Evolutionary conservation across 2,888 invertebrate species (phyloP), one percentile per base, ranked within the genome.

Genomic region (Eucriotettix oculatus): DNA sequence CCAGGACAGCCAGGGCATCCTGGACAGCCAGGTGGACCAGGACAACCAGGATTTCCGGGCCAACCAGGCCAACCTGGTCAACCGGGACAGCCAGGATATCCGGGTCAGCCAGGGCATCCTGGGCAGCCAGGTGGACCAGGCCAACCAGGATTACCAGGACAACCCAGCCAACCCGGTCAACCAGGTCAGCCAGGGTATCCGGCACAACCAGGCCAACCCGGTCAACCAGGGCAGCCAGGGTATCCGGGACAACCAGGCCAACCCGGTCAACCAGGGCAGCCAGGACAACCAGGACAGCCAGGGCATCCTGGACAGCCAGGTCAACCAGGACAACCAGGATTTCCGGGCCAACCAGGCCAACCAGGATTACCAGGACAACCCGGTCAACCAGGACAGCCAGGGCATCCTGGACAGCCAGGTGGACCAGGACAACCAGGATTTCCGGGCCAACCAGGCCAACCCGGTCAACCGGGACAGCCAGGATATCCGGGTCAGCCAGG

Each of bases 11-110:
- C 29, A 7, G 29, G 29, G 3, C 29, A 29, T 5, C 29, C 29
- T 5, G 29, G 29, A 29, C 29, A 54, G 10, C 54, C 54, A 10
- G 54, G 54, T 60, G 55, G 48, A 11, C 29, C 29, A 29, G 29
- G 29, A 5, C 29, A 29, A 10, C 60, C 62, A 10, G 58, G 58
- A 1, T 9, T 52, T 12, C 60, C 62, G 0, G 54, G 16, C 9
- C 16, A 17, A 44, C 40, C 56, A 10, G 56, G 57, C 7, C 14
- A 58, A 1, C 54, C 54, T 61, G 66, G 43, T 71, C 71, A 40
- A 69, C 70, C 44, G 71, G 74, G 58, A 56, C 79, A 81, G 55
- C 74, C 78, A 16, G 73, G 73, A 61, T 66, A 71, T 16, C 69
- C 63, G 12, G 57, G 57, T 1, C 42, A 40, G 42, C 67, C 72